phyloP scores from a whole-genome alignment of 2,888 invertebrate species.

The Drosophila mimetica region DNA sequence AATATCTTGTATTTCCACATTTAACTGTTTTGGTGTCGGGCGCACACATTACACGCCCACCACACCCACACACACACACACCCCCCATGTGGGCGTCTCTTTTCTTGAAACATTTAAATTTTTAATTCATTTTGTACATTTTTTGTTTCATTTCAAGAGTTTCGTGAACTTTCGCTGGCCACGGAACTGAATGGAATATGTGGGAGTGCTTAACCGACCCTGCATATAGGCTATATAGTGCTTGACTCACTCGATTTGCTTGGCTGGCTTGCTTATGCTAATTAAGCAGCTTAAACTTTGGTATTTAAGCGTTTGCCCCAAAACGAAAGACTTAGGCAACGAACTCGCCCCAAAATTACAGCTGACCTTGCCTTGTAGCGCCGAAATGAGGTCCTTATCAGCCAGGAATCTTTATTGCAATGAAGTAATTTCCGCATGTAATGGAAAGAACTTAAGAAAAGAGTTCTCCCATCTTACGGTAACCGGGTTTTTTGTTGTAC shows the following conservation, averaged over 20 bases:
- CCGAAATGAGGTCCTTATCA: constrained; percentile 28
- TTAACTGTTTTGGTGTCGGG: constrained; percentile 79
- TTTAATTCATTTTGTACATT: constrained; percentile 27
- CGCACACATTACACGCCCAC: constrained; percentile 72
- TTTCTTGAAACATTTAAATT: constrained; percentile 22
- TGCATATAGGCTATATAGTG: constrained; percentile 35
- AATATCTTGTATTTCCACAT: constrained; percentile 80
- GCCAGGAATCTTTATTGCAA: constrained; percentile 43
- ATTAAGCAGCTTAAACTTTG: constrained; percentile 64
- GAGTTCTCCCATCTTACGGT: constrained; percentile 56
- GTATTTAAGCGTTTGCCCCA: constrained; percentile 52
- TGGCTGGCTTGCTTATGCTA: constrained; percentile 56
- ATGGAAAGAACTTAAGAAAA: constrained; percentile 25
- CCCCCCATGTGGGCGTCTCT: constrained; percentile 56
- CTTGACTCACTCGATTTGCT: constrained; percentile 61
- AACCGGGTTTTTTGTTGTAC: constrained; percentile 18
- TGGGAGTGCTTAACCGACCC: constrained; percentile 39
- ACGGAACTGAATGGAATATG: constrained; percentile 41
- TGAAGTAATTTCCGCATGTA: constrained; percentile 71
- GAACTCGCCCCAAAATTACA: constrained; percentile 50
- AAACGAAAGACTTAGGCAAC: constrained; percentile 70
- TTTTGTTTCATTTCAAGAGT: constrained; percentile 53
- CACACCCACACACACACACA: constrained; percentile 44
- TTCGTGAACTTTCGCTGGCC: constrained; percentile 70
- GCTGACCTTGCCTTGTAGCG: constrained; percentile 52